Evolutionary conservation across 2,888 invertebrate genomes (phyloP).

Genomic region (Caenorhabditis doughertyi): DNA sequence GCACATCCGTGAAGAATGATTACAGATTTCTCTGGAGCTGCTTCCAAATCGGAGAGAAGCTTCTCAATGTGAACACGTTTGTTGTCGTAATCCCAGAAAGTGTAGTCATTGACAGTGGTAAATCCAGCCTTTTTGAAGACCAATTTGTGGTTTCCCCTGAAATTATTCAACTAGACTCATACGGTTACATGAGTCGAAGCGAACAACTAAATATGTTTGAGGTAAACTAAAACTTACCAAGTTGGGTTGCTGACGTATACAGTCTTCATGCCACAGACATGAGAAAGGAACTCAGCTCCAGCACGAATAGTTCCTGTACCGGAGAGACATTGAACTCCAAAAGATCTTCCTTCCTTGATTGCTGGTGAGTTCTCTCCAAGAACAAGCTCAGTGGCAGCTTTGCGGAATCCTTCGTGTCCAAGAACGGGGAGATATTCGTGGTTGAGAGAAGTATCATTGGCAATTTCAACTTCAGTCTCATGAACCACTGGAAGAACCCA

Average conservation of each 20-base stretch:
- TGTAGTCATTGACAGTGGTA: constrained; percentile 88
- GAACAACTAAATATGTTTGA: background rate
- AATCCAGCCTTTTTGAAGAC: constrained; percentile 93
- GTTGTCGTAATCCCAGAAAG: constrained; percentile 92
- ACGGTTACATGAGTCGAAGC: too few species aligned
- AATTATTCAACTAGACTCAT: too few species aligned
- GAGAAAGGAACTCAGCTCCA: constrained; percentile 91
- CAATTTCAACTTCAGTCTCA: constrained; percentile 90
- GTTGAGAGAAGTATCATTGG: constrained; percentile 87
- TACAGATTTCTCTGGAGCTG: constrained; percentile 85
- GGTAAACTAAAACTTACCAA: constrained; percentile 86
- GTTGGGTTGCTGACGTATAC: constrained; percentile 93
- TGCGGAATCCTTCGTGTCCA: constrained; percentile 89
- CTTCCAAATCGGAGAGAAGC: constrained; percentile 85
- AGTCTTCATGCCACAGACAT: constrained; percentile 85
- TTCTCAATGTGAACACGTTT: constrained; percentile 89
- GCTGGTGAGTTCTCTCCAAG: constrained; percentile 88
- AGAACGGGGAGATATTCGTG: constrained; percentile 97
- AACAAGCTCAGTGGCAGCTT: constrained; percentile 89
- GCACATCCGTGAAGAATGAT: constrained; percentile 96
- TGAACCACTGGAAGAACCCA: constrained; percentile 98
- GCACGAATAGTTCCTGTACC: constrained; percentile 95
- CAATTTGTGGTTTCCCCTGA: constrained; percentile 91
- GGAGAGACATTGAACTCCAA: constrained; percentile 90
- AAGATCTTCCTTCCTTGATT: constrained; percentile 85